Conservation (phyloP, 2,888 invertebrate genomes). For the Iphiclides podalirius region DNA sequence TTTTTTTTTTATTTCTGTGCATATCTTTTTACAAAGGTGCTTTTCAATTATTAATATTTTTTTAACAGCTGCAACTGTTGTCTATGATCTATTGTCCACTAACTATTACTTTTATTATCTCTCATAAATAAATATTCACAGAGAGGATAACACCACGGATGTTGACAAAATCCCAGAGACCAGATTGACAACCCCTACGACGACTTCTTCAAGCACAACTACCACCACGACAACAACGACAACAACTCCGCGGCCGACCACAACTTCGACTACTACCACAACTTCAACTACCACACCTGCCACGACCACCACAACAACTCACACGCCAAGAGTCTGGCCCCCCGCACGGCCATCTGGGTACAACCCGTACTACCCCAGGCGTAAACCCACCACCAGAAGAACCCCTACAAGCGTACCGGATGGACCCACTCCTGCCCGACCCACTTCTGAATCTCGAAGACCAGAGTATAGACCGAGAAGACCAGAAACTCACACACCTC, state of each 20-base stretch:
- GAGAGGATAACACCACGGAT: constrained; percentile 47
- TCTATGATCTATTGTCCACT: too few species aligned
- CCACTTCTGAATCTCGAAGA: constrained; percentile 24
- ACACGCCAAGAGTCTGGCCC: constrained; percentile 27
- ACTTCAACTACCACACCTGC: constrained; percentile 31
- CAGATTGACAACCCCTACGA: constrained; percentile 24
- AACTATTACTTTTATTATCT: too few species aligned
- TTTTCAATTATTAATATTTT: too few species aligned
- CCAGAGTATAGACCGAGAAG: constrained; percentile 26
- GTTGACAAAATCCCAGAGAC: constrained; percentile 28
- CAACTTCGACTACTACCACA: constrained; percentile 30
- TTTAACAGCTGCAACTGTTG: too few species aligned
- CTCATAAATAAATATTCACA: constrained; percentile 27
- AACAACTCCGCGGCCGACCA: constrained; percentile 26
- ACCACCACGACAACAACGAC: constrained; percentile 33
- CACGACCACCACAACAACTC: constrained; percentile 33
- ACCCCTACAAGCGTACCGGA: constrained; percentile 32
- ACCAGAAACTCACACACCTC: constrained; percentile 26
- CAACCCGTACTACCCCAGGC: constrained; percentile 33
- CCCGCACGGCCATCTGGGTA: constrained; percentile 13
- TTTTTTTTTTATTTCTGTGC: too few species aligned
- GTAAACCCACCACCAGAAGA: constrained; percentile 25
- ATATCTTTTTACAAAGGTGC: too few species aligned
- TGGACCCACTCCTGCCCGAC: constrained; percentile 18
- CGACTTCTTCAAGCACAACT: constrained; percentile 27